Percentiles rank a stretch among this genome's conserved stretches.
These are phyloP conservation scores for Pantherophis guttatus DNA, from an alignment of 2,113 vertebrate species.

Conservation along the genomic window DNA sequence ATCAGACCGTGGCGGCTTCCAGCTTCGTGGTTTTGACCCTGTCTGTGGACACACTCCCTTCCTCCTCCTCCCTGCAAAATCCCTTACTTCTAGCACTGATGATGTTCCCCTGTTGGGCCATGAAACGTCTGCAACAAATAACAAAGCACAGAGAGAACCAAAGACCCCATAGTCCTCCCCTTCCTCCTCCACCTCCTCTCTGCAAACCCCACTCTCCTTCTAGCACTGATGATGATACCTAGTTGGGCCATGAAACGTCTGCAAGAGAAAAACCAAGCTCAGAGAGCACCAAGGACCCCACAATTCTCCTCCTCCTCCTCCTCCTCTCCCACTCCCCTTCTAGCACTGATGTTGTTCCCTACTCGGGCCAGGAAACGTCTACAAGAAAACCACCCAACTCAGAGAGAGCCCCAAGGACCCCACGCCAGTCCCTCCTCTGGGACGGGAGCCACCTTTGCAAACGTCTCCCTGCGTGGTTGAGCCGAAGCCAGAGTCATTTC, in stretches of 20 bases:
- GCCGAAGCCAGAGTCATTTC: background rate
- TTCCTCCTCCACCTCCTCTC: too few species aligned
- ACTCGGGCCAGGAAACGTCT: background rate
- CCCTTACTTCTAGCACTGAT: too few species aligned
- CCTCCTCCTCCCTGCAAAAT: too few species aligned
- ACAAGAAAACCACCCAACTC: background rate
- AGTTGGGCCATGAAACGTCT: background rate
- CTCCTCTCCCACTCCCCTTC: background rate
- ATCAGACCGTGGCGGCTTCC: background rate
- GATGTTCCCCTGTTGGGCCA: too few species aligned
- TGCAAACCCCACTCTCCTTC: too few species aligned
- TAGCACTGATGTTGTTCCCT: background rate
- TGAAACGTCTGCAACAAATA: too few species aligned
- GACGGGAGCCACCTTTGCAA: background rate
- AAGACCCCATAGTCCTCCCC: too few species aligned
- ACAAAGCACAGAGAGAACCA: too few species aligned
- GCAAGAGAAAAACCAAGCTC: background rate
- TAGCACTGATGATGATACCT: background rate
- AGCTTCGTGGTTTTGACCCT: background rate
- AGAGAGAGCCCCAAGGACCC: too few species aligned
- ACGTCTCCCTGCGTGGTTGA: accelerated
- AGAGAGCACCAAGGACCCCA: too few species aligned
- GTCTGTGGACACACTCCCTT: background rate
- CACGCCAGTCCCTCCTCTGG: background rate
- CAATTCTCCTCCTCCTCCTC: background rate